phyloP scores from a whole-genome alignment of 2,797 vertebrate species.

The Acrossocheilus wenchowensis region DNA sequence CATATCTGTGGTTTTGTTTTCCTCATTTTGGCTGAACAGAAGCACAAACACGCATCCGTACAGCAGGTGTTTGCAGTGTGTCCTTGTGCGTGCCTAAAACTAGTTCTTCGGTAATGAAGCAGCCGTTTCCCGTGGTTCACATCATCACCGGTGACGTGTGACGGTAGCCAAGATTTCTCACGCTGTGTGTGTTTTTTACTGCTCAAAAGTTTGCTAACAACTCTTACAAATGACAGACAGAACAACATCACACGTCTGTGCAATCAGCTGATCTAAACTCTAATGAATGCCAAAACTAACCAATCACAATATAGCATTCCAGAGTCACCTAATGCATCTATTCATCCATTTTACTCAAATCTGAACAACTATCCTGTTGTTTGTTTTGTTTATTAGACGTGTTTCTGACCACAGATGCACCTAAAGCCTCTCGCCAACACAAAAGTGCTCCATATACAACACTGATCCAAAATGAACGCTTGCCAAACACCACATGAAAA shows the following conservation, averaged over 20 bases:
- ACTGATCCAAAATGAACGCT: not conserved
- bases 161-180: not conserved
- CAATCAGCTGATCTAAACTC: not conserved
- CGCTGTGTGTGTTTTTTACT: too few species aligned
- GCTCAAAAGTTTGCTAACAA: not conserved
- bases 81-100: not conserved
- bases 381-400: not conserved
- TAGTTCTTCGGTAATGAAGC: constrained; percentile 1
- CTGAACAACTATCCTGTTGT: not conserved
- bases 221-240: not conserved
- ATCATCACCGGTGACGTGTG: not conserved
- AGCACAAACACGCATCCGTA: not conserved
- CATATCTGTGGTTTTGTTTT: not conserved
- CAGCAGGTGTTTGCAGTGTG: constrained; percentile 5
- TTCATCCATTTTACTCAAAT: not conserved
- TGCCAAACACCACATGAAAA: not conserved
- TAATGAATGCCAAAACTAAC: not conserved
- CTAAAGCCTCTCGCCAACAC: not conserved
- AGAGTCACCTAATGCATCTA: not conserved
- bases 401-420: not conserved
- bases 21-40: not conserved
- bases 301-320: not conserved
- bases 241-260: not conserved
- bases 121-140: not conserved
- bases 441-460: not conserved